A percentile compares a stretch with the other conserved stretches of the same genome.
Conservation (phyloP, 2,797 vertebrate species). For the Podarcis lilfordi region DNA sequence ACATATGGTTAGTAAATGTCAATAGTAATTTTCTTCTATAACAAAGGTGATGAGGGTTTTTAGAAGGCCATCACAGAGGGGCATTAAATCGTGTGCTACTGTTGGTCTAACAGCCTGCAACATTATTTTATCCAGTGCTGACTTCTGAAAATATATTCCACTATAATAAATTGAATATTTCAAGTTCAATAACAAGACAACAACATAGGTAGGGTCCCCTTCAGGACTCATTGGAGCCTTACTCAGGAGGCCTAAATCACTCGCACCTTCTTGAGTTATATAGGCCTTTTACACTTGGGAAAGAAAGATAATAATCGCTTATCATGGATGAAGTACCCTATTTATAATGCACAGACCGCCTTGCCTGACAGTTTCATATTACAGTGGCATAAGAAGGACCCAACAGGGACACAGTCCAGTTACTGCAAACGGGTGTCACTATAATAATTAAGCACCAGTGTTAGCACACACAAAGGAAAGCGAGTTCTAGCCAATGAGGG, state of each 20-base stretch:
- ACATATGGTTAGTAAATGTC: conserved; percentile 42
- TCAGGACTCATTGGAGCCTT: conserved; percentile 79
- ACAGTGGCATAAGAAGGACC: conserved; percentile 75
- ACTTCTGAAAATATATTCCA: conserved; percentile 76
- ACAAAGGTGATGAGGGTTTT: conserved; percentile 60
- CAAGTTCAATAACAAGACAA: conserved; percentile 76
- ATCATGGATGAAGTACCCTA: conserved; percentile 81
- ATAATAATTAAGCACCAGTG: conserved; percentile 75
- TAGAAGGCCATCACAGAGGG: conserved; percentile 59
- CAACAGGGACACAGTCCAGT: conserved; percentile 77
- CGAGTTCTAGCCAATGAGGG: conserved; percentile 55
- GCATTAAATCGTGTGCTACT: conserved; percentile 66
- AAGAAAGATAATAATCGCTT: conserved; percentile 81
- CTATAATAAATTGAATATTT: conserved; percentile 73
- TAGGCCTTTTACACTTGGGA: conserved; percentile 77
- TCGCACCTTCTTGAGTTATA: conserved; percentile 78
- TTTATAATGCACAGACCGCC: conserved; percentile 78
- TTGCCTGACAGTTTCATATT: conserved; percentile 81
- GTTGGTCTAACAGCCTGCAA: conserved; percentile 68
- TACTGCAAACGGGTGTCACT: conserved; percentile 73
- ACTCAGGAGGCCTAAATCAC: conserved; percentile 75
- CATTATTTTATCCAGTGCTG: conserved; percentile 71
- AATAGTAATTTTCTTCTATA: conserved; percentile 52
- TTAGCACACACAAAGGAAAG: conserved; percentile 62
- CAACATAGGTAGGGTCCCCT: conserved; percentile 69